Evolutionary conservation across 2,113 vertebrate genomes (phyloP), one percentile per base, ranked within the genome.

Genomic region (Myrmecophaga tridactyla): DNA sequence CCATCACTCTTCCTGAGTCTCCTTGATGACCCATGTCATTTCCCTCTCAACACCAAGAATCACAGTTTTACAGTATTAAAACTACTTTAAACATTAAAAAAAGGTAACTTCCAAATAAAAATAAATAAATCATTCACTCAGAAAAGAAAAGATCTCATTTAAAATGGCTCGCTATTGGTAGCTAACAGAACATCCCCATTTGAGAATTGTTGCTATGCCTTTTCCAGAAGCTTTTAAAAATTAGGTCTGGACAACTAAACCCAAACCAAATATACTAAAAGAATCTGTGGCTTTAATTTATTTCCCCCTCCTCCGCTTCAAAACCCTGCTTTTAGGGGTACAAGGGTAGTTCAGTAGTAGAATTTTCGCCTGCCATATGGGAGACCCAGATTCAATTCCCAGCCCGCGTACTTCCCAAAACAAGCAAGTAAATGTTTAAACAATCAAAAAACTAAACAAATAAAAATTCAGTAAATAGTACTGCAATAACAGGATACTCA

Each of bases 61-160:
- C 78, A 86, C 12, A 86, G 39, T 77, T 89, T 95, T 81, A 88
- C 25, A 86, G 25, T 72, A 90, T 88, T 89, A 73, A 93, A 94
- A 96, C 94, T 84, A 62, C 4, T 29, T 76, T 77, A 89, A 93
- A 89, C 62, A 89, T 56, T 89, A 41, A 75, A 12, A 86, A 96
- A 94, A 90, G n/a, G n/a, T 39, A 90, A 93, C 20, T 82, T 7
- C 15, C 88, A 91, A 60, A 23, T 31, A 91, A 77, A 92, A 89
- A 73, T 7, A 72, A 96, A 96, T 21, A 67, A 82, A 73, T 77
- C 39, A 86, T 77, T 63, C 60, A 81, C 70, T 89, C 25, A 36
- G 58, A 88, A 96, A 95, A 76, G 23, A 39, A 89, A 89, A 69
- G 39, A 89, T 92, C 77, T 84, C n/a, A 53, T 60, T 78, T 78